Conservation (phyloP, 2,797 vertebrate species). For the Lacerta agilis region DNA sequence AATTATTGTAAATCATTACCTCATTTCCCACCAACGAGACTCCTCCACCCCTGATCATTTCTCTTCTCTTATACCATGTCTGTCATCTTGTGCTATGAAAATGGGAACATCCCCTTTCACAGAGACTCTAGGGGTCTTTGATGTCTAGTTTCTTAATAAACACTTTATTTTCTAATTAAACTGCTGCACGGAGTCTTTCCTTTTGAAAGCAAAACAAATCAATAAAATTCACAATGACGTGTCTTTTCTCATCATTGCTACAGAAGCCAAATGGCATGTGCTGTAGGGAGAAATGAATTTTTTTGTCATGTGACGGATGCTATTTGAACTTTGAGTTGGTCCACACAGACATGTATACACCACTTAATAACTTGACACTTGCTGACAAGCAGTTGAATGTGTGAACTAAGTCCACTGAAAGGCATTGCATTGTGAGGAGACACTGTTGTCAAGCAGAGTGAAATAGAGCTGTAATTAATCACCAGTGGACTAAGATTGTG, state of each 20-base stretch:
- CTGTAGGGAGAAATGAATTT: constrained; percentile 38
- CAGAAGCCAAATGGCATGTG: constrained; percentile 4
- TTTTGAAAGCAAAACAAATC: constrained; percentile 73
- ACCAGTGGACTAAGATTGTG: background rate
- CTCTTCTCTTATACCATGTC: constrained; percentile 73
- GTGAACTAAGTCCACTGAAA: background rate
- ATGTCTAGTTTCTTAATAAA: constrained; percentile 90
- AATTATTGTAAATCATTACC: constrained; percentile 84
- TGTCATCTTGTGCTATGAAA: constrained; percentile 82
- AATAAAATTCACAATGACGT: constrained; percentile 56
- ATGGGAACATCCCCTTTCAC: constrained; percentile 80
- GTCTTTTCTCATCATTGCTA: constrained; percentile 63
- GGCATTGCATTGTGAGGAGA: background rate
- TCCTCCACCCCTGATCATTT: constrained; percentile 76
- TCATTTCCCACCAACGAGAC: constrained; percentile 79
- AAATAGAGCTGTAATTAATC: background rate
- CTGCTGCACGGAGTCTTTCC: constrained; percentile 79
- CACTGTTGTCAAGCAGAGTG: background rate
- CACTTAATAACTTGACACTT: background rate
- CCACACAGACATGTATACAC: background rate
- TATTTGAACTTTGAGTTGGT: background rate
- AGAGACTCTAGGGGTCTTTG: constrained; percentile 85
- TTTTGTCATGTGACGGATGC: background rate
- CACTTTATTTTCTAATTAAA: constrained; percentile 89
- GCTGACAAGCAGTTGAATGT: background rate